Evolutionary conservation across 2,888 invertebrate genomes (phyloP), one percentile per base, ranked within the genome.

Genomic region (Tenthredo distinguenda): DNA sequence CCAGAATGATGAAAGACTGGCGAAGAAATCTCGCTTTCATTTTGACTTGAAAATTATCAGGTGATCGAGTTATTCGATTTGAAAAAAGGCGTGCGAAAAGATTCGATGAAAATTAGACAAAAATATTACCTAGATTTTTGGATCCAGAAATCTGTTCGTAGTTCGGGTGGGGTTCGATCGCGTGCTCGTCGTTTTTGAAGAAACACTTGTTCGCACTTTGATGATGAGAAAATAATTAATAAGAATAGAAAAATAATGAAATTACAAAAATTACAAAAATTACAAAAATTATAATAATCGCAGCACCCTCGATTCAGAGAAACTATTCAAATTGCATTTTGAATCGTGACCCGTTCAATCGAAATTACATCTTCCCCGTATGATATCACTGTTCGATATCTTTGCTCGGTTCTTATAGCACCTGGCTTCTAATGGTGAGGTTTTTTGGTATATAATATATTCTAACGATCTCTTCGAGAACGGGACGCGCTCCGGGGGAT

Each of bases 1-100:
- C 85, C 34, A 87, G 87, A 15, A 92, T 85, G n/a, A 91, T 50
- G 82, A 90, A 81, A 68, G 89, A 86, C 58, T 85, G 86, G 65
- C 86, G 88, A 55, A 88, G 74, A 71, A 88, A 83, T 84, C 86
- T 86, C 65, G 87, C 88, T 88, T 88, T 88, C 89, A 89, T 89
- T 81, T 89, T 89, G 31, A 68, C 62, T 68, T 77, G 77, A 55
- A 77, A 77, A 50, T 74, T 21, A 43, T 21, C 26, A 74, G 21
- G 10, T 21, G 12, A 26, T 62, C n/a, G 37, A 65, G 31, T 62
- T 43, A 81, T 62, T 12, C 1, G 62, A 18, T 68, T 31, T 62
- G 18, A 21, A 37, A 10, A 40, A 81, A 62, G 31, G 40, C 34
- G 2, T 34, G 1, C 18, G 6, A 65, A 12, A 18, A 5, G 2